phyloP scores from a whole-genome alignment of 2,113 vertebrate genomes.

The Leucopternis melanops region DNA sequence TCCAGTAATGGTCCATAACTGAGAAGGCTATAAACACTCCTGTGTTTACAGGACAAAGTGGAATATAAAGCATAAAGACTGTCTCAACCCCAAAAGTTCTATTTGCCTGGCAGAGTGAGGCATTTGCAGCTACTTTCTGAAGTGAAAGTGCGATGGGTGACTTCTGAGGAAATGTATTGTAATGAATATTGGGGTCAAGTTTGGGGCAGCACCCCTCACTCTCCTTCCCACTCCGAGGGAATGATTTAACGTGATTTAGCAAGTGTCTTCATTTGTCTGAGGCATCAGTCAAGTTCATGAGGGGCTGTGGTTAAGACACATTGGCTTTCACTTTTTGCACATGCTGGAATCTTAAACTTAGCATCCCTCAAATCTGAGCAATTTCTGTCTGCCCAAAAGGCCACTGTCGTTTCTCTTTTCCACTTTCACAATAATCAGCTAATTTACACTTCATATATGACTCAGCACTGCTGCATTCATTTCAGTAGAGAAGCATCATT shows the following conservation, averaged over 20 bases:
- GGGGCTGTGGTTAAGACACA: neutral
- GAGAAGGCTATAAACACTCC: neutral
- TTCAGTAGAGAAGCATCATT: neutral
- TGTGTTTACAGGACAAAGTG: no score
- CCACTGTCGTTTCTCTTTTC: rapidly evolving
- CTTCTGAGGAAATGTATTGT: neutral
- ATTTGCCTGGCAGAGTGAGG: neutral
- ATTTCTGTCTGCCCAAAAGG: neutral
- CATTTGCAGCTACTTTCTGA: neutral
- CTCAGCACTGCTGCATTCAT: neutral
- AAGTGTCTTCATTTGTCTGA: neutral
- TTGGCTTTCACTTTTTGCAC: neutral
- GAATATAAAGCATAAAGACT: no score
- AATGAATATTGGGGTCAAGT: neutral
- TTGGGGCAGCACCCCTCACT: neutral
- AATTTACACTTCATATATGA: neutral
- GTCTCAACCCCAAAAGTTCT: neutral
- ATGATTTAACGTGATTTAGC: neutral
- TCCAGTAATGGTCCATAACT: neutral
- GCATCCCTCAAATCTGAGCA: neutral
- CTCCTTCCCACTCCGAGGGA: neutral
- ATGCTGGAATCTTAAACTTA: neutral
- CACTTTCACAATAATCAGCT: neutral
- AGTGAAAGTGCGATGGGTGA: neutral
- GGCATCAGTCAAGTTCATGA: no score